These are phyloP conservation scores for Eupsilia transversa DNA, from an alignment of 2,888 invertebrate genomes.

Conservation along the genomic window DNA sequence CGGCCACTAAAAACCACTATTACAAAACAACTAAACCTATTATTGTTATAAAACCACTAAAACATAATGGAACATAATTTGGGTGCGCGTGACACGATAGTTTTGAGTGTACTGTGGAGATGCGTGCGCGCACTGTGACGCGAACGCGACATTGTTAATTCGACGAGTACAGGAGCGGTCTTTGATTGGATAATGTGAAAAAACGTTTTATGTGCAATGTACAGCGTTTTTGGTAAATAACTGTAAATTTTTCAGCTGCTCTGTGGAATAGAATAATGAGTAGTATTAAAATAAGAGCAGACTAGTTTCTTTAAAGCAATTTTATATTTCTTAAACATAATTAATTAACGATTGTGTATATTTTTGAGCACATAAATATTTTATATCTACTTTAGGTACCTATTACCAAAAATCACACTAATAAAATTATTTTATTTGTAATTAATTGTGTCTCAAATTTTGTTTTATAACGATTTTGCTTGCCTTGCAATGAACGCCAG, in stretches of 20 bases:
- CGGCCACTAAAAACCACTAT: conserved; percentile 34
- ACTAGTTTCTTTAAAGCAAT: neutral
- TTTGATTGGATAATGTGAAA: conserved; percentile 56
- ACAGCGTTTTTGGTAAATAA: conserved; percentile 22
- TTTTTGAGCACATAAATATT: too few relatives aligned
- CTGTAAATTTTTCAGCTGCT: neutral
- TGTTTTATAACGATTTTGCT: neutral
- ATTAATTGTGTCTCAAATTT: too few relatives aligned
- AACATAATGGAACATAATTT: conserved; percentile 54
- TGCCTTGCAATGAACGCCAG: neutral
- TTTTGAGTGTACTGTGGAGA: conserved; percentile 61
- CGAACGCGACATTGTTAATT: conserved; percentile 24
- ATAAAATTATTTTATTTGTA: too few relatives aligned
- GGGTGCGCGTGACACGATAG: conserved; percentile 66
- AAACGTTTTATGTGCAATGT: conserved; percentile 5
- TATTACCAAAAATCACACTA: too few relatives aligned
- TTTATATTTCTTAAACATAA: neutral
- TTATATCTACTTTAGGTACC: too few relatives aligned
- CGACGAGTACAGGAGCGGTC: conserved; percentile 52
- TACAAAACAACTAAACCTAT: conserved; percentile 17
- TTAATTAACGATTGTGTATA: too few relatives aligned
- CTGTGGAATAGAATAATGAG: neutral
- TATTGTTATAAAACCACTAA: conserved; percentile 55
- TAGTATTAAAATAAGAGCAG: neutral
- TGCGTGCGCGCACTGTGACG: conserved; percentile 64